Evolutionary conservation across 1,140 invertebrate genomes (phyloP), one percentile per base, ranked within the genome.

Genomic region (Acyrthosiphon pisum): DNA sequence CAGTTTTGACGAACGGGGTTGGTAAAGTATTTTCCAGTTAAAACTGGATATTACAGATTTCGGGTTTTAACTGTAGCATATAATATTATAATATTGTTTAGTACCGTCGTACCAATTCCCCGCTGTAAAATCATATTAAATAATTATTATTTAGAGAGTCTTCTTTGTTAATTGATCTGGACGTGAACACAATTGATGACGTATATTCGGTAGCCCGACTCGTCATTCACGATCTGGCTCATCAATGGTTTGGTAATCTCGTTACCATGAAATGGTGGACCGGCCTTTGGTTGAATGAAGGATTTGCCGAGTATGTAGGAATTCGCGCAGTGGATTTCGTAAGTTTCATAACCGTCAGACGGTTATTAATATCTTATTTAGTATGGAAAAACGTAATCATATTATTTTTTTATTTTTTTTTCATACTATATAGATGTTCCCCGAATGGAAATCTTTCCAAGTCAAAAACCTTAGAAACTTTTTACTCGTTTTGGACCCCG

Each of bases 191-290:
- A 0, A 95, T 96, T 35, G 93, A 95, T 2, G 96, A 96, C 94
- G 96, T 97, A 94, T 96, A 97, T n/a, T n/a, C 90, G 95, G 96
- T 98, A 7, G 97, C 97, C 46, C 95, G 96, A 91, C 96, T 97
- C 4, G 96, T 98, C 89, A 96, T 97, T 44, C 98, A 98, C 95
- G 98, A 98, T 95, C 94, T 98, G 23, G 97, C 98, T 2, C 98
- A 98, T 95, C 97, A 97, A 94, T 97, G 97, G 97, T 97, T 97
- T 94, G 97, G 97, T 26, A 97, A 98, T 95, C 95, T 98, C 94
- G 97, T 98, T 0, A 98, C 97, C 1, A 97, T 97, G 96, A 96
- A 96, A 94, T 98, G 97, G 97, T 98, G 97, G 97, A 96, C 96
- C 8, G 97, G 98, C 95, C 95, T 98, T 0, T 96, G 97, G 97